phyloP scores from a whole-genome alignment of 2,888 invertebrate genomes.

The Acanthosepion lycidas region DNA sequence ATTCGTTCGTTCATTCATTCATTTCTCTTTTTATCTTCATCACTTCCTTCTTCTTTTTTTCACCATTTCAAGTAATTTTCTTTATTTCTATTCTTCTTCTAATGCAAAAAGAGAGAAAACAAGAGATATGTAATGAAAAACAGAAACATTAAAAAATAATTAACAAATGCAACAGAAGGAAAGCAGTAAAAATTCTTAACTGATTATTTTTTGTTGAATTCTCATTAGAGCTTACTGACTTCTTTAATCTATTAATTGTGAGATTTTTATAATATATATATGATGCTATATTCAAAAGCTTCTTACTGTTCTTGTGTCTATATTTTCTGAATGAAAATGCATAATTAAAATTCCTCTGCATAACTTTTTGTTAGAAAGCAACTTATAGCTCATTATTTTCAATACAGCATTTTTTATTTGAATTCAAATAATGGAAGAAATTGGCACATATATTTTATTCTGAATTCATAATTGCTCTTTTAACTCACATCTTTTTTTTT shows the following conservation, averaged over 20 bases:
- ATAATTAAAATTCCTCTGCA: background rate
- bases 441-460: background rate
- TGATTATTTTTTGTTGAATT: background rate
- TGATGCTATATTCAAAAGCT: background rate
- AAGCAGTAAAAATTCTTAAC: background rate
- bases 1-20: too few relatives aligned
- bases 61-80: too few relatives aligned
- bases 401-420: background rate
- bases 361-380: constrained; percentile 16
- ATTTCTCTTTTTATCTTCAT: too few relatives aligned
- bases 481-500: background rate
- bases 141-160: too few relatives aligned
- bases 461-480: background rate
- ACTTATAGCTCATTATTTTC: constrained; percentile 12
- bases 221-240: background rate
- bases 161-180: background rate
- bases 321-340: background rate
- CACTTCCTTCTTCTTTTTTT: too few relatives aligned
- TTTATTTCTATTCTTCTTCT: background rate
- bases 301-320: background rate
- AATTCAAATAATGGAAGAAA: constrained; percentile 17
- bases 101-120: too few relatives aligned
- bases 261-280: background rate
- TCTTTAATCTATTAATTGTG: background rate
- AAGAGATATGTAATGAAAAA: too few relatives aligned